Conservation (phyloP, 2,113 vertebrate species). For the Apaloderma vittatum region DNA sequence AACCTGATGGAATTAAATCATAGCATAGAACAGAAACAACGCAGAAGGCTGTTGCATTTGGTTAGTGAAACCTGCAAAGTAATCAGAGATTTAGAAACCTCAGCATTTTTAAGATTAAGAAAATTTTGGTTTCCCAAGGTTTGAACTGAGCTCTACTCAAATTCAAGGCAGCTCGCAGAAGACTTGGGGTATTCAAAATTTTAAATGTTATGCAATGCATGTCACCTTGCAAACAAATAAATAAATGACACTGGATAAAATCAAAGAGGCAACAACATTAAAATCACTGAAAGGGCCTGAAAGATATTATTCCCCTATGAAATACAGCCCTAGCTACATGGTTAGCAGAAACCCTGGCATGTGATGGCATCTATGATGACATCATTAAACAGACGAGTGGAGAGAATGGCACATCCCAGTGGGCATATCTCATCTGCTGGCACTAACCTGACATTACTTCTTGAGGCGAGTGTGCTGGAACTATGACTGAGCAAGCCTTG, state of each 20-base stretch:
- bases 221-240: not conserved
- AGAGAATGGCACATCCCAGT: not conserved
- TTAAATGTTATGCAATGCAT: not conserved
- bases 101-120: not conserved
- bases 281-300: not conserved
- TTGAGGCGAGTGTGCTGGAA: not conserved
- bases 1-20: not conserved
- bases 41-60: not conserved
- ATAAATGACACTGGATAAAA: not conserved
- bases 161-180: not conserved
- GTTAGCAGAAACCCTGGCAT: not conserved
- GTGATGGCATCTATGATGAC: not conserved
- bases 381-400: not conserved
- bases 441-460: not conserved
- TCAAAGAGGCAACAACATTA: not conserved
- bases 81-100: not conserved
- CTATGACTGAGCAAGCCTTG: not conserved
- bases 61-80: not conserved
- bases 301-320: not conserved
- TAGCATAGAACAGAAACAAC: not conserved
- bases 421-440: not conserved
- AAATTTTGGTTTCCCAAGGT: not conserved
- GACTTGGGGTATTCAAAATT: not conserved
- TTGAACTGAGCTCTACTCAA: not conserved
- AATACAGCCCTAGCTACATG: not conserved